A percentile compares a stretch with the other conserved stretches of the same genome.
phyloP scores from a whole-genome alignment of 2,113 vertebrate genomes.

The Poecile atricapillus region DNA sequence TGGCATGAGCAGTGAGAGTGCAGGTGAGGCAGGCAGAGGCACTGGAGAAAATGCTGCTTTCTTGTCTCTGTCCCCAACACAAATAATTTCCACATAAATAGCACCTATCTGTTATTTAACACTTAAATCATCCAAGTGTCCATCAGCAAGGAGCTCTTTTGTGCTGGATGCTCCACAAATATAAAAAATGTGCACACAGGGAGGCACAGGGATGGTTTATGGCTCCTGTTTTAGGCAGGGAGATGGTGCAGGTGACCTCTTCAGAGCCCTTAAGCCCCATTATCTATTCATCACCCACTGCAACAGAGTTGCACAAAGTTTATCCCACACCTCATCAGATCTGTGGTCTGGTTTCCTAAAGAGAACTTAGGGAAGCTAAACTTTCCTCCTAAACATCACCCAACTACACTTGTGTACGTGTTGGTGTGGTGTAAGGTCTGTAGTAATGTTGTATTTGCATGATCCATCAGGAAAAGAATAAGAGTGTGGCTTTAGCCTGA shows the following conservation, averaged over 20 bases:
- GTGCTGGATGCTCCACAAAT: background rate
- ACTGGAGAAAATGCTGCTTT: conserved; percentile 30
- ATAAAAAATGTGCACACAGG: background rate
- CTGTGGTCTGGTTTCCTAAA: background rate
- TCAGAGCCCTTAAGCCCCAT: background rate
- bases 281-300: conserved; percentile 23
- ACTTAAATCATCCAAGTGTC: conserved; percentile 49
- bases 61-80: conserved; percentile 32
- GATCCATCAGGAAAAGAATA: background rate
- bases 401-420: rapidly evolving
- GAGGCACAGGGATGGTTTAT: background rate
- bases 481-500: background rate
- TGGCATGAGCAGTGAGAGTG: conserved; percentile 33
- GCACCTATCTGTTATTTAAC: conserved; percentile 39
- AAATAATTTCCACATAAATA: conserved; percentile 58
- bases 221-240: background rate
- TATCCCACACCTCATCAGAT: background rate
- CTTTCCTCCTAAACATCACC: background rate
- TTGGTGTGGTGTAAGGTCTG: background rate
- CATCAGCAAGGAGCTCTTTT: conserved; percentile 6
- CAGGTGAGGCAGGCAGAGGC: conserved; percentile 54
- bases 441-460: background rate
- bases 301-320: background rate
- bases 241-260: conserved; percentile 18
- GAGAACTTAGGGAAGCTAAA: background rate